Base-by-base conservation (phyloP, 2,888 invertebrate species). In the Endotricha flammealis region DNA sequence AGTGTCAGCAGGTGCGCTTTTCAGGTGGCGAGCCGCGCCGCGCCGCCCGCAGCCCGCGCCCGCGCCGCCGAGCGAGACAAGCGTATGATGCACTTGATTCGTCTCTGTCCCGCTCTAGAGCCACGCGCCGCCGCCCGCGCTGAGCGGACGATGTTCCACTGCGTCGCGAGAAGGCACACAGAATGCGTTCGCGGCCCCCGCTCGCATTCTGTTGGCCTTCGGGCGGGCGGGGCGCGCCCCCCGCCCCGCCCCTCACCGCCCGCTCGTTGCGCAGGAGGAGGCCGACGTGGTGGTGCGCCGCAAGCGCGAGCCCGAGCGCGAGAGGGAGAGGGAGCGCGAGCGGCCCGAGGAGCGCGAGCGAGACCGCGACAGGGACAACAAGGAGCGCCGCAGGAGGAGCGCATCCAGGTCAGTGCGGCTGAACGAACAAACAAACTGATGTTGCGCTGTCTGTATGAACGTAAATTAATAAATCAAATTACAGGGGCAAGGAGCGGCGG, bases 221-320 rank as follows among this genome's bases (percentile, higher is more conserved):
- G 7, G 24, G 6, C 10, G 11, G 11, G 6, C 24, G 10, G 4
- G 11, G 9, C 13, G 13, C n/a, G n/a, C 14, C 5, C n/a, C 8
- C 28, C n/a, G 28, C 14, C 13, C 12, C 28, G 13, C 13, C n/a
- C 13, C 28, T 4, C 9, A 8, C 28, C n/a, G 28, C 28, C 7
- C 27, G n/a, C 8, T 28, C 39, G 53, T 62, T 62, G 61, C 50
- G 75, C 92, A 93, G 88, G 91, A 92, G 68, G 91, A 92, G 67
- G 91, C 91, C 43, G 91, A 91, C 45, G 89, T 88, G 52, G 78
- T 88, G 53, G 79, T 81, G 60, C 74, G 85, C 2, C 73, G 87
- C 53, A 88, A 88, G 83, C 78, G 86, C 31, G 71, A 75, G 56
- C 48, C 53, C 44, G 20, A 20, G 4, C 4, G 8, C 4, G 20